A percentile compares a stretch with the other conserved stretches of the same genome.
Conservation (phyloP, 2,888 invertebrate genomes). For the Antitype chi region DNA sequence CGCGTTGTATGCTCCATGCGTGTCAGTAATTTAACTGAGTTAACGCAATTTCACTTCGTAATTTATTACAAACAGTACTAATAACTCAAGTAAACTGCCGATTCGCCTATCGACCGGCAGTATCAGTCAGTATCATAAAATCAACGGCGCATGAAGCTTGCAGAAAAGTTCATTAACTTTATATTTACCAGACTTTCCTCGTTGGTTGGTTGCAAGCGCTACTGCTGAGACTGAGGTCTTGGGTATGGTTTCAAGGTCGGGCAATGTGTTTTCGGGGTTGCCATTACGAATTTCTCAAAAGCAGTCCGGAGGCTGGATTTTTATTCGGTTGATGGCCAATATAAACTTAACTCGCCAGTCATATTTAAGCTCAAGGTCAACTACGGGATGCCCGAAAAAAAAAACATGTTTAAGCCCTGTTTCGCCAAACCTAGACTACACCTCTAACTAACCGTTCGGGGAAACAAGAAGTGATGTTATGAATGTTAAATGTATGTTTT, state of each 20-base stretch:
- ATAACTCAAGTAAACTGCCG: constrained; percentile 63
- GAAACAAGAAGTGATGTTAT: background rate
- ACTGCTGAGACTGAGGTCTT: background rate
- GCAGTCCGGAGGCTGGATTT: background rate
- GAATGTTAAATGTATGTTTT: background rate
- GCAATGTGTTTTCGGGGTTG: background rate
- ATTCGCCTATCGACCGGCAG: constrained; percentile 44
- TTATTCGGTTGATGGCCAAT: background rate
- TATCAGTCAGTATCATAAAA: constrained; percentile 43
- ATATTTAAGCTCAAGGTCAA: too few species aligned
- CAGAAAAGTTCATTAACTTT: constrained; percentile 49
- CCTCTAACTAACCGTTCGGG: background rate
- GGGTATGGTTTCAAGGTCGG: background rate
- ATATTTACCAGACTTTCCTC: background rate
- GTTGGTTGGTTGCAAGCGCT: background rate
- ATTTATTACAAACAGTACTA: constrained; percentile 42
- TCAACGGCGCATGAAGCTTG: constrained; percentile 43
- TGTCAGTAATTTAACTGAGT: constrained; percentile 48
- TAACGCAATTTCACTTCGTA: constrained; percentile 50
- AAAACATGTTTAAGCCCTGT: too few species aligned
- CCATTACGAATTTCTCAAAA: background rate
- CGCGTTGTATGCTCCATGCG: background rate
- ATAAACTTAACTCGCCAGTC: background rate
- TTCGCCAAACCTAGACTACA: background rate
- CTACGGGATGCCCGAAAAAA: too few species aligned